These are phyloP conservation scores for Numida meleagris DNA, from an alignment of 2,113 vertebrate genomes.

Conservation along the genomic window DNA sequence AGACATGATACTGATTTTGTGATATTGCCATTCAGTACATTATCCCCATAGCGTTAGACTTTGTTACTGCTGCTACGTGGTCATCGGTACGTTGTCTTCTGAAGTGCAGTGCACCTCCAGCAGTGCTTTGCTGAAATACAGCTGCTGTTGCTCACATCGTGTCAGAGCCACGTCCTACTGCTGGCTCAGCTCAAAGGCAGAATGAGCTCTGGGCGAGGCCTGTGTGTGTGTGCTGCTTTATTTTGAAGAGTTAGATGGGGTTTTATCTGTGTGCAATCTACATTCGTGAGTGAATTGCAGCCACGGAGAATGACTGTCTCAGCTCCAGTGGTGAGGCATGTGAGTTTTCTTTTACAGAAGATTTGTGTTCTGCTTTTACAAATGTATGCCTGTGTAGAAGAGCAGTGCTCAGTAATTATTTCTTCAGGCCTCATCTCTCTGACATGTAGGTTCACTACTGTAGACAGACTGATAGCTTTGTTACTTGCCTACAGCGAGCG, in stretches of 20 bases:
- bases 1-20: neutral
- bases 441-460: neutral
- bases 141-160: neutral
- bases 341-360: neutral
- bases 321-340: neutral
- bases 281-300: neutral
- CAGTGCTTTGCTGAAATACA: neutral
- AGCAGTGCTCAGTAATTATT: neutral
- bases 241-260: neutral
- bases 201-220: neutral
- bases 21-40: neutral
- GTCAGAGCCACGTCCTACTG: too few relatives aligned
- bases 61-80: too few relatives aligned
- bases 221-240: accelerated
- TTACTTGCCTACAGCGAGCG: neutral
- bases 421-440: neutral
- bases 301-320: neutral
- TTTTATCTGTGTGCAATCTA: neutral
- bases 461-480: neutral
- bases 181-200: neutral
- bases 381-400: neutral
- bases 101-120: neutral
- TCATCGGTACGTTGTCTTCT: neutral
- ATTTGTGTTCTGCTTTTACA: neutral
- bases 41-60: neutral